Conservation (phyloP, 2,888 invertebrate genomes). For the Caradrina clavipalpis region DNA sequence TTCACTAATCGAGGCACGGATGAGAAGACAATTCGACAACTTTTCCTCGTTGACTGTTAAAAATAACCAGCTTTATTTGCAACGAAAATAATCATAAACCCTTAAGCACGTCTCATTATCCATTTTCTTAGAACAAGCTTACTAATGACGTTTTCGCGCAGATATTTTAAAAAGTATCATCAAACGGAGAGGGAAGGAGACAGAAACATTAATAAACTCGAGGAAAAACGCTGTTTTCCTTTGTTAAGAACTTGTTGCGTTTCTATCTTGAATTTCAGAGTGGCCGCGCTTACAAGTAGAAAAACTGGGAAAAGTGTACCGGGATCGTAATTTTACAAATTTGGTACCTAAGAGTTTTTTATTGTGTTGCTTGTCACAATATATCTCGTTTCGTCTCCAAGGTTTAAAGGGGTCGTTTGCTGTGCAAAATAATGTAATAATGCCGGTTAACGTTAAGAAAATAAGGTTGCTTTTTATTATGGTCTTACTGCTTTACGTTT, state of each 20-base stretch:
- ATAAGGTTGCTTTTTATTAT: constrained; percentile 33
- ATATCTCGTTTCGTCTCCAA: constrained; percentile 49
- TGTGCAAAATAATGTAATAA: constrained; percentile 43
- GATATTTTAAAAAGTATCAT: constrained; percentile 58
- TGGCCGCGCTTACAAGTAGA: constrained; percentile 44
- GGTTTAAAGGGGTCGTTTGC: constrained; percentile 49
- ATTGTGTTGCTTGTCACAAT: constrained; percentile 53
- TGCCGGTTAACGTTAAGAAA: constrained; percentile 37
- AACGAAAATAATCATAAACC: constrained; percentile 51
- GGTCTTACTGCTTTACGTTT: constrained; percentile 23
- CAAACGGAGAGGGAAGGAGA: constrained; percentile 62
- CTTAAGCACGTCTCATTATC: constrained; percentile 55
- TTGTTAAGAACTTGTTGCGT: constrained; percentile 82
- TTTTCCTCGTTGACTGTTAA: constrained; percentile 39
- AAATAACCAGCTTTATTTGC: constrained; percentile 44
- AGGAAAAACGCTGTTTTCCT: constrained; percentile 68
- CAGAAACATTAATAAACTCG: constrained; percentile 73
- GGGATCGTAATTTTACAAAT: constrained; percentile 51
- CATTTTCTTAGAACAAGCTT: constrained; percentile 46
- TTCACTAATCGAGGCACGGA: constrained; percentile 30
- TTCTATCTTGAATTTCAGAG: constrained; percentile 66
- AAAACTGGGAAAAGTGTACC: constrained; percentile 38
- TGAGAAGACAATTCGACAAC: constrained; percentile 22
- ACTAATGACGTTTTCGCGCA: constrained; percentile 55
- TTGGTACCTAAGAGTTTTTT: constrained; percentile 48